Conservation (phyloP, 2,888 invertebrate genomes). For the Hypselothyrea guttata region DNA sequence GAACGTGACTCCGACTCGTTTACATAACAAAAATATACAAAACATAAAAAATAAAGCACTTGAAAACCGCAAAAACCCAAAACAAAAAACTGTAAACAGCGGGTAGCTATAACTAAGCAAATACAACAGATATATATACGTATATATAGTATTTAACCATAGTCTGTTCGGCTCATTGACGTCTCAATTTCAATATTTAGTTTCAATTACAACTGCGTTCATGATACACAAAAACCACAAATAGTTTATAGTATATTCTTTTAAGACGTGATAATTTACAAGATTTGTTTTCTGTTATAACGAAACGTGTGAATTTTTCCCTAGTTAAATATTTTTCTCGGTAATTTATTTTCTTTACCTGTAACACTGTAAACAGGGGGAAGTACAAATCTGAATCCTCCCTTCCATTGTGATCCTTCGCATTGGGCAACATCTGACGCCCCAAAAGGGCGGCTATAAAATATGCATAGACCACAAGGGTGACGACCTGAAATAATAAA, state of each 20-base stretch:
- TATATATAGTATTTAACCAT: slow-evolving; percentile 25
- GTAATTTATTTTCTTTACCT: slow-evolving; percentile 86
- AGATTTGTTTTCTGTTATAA: slow-evolving; percentile 48
- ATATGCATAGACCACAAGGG: slow-evolving; percentile 94
- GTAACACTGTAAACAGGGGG: slow-evolving; percentile 94
- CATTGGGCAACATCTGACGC: slow-evolving; percentile 89
- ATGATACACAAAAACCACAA: slow-evolving; percentile 61
- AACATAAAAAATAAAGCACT: slow-evolving; percentile 44
- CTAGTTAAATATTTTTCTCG: slow-evolving; percentile 43
- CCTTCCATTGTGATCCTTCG: slow-evolving; percentile 83
- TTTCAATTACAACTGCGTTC: slow-evolving; percentile 52
- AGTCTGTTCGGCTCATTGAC: slow-evolving; percentile 20
- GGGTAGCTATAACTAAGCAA: neutral
- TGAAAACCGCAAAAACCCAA: slow-evolving; percentile 62
- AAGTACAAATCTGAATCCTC: slow-evolving; percentile 92
- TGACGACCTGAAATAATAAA: slow-evolving; percentile 89
- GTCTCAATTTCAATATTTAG: slow-evolving; percentile 39
- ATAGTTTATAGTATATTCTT: slow-evolving; percentile 19
- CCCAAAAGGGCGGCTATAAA: slow-evolving; percentile 95
- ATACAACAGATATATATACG: slow-evolving; percentile 1
- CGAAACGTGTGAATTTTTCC: slow-evolving; percentile 65
- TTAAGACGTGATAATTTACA: slow-evolving; percentile 59
- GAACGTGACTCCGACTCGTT: slow-evolving; percentile 64
- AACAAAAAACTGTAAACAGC: neutral
- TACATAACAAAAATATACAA: slow-evolving; percentile 61